Percentiles rank a stretch among this genome's conserved stretches.
phyloP scores from a whole-genome alignment of 2,888 invertebrate species.

The Drosophila vallismaia region DNA sequence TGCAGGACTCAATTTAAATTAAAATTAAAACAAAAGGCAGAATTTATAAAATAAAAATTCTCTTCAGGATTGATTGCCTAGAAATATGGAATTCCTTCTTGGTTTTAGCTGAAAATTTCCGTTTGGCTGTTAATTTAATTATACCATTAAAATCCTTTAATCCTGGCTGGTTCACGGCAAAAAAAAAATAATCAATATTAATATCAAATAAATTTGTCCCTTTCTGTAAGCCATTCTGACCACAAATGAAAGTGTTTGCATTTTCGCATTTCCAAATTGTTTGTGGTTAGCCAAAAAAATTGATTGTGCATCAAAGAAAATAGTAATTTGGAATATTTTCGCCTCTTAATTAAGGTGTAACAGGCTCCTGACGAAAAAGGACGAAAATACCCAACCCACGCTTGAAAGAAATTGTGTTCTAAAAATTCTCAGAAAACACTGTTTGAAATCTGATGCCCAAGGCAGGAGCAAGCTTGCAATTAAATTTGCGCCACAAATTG shows the following conservation, averaged over 20 bases:
- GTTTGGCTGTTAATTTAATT: background rate
- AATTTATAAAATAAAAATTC: too few relatives aligned
- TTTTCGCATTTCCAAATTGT: constrained; percentile 19
- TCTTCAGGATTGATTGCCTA: too few relatives aligned
- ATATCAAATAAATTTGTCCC: background rate
- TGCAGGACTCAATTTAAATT: background rate
- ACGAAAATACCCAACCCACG: background rate
- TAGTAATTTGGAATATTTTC: constrained; percentile 24
- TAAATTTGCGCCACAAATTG: constrained; percentile 33
- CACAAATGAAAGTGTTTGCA: constrained; percentile 57
- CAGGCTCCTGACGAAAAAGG: background rate
- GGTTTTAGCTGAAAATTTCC: background rate
- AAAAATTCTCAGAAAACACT: background rate
- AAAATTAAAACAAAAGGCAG: background rate
- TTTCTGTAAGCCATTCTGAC: constrained; percentile 27
- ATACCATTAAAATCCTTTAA: background rate
- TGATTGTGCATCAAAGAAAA: background rate
- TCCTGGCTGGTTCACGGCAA: background rate
- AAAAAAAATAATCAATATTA: background rate
- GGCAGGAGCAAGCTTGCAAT: constrained; percentile 32
- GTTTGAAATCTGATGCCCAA: constrained; percentile 18
- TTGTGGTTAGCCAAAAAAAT: constrained; percentile 48
- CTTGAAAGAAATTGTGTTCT: constrained; percentile 2
- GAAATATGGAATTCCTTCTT: too few relatives aligned
- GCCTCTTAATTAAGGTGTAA: constrained; percentile 26